These are phyloP conservation scores for Temnothorax longispinosus DNA, from an alignment of 1,140 invertebrate species.

Conservation along the genomic window DNA sequence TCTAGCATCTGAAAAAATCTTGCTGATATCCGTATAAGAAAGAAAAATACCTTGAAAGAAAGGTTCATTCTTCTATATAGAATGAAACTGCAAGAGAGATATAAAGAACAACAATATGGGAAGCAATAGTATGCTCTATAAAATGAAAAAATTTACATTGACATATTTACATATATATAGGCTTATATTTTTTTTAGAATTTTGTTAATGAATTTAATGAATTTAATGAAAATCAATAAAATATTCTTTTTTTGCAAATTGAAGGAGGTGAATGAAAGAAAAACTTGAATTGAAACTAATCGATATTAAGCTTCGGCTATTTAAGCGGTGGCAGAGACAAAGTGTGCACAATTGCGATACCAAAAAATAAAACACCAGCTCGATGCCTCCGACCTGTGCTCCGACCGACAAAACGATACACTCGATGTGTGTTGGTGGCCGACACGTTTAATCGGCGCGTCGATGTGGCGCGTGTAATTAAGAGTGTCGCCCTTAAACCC, in stretches of 20 bases:
- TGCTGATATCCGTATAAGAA: background rate
- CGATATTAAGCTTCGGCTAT: background rate
- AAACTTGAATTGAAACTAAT: background rate
- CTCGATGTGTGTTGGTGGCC: background rate
- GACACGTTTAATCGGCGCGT: background rate
- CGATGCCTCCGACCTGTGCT: background rate
- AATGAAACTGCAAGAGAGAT: constrained; percentile 6
- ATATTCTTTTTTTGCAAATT: background rate
- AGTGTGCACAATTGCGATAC: background rate
- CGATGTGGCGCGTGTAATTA: constrained; percentile 15
- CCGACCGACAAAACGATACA: constrained; percentile 2
- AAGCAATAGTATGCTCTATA: background rate
- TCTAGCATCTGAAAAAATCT: background rate
- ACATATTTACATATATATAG: background rate
- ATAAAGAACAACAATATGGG: background rate
- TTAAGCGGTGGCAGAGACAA: constrained; percentile 18
- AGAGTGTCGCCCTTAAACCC: constrained; percentile 6
- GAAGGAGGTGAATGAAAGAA: background rate
- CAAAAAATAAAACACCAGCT: constrained; percentile 22
- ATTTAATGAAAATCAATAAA: background rate
- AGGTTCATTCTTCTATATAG: background rate
- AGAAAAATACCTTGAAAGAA: background rate
- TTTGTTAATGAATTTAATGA: background rate
- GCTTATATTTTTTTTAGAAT: background rate
- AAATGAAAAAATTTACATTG: background rate